These are phyloP conservation scores for Nipponacmea schrenckii DNA, from an alignment of 2,888 invertebrate species.

Conservation along the genomic window DNA sequence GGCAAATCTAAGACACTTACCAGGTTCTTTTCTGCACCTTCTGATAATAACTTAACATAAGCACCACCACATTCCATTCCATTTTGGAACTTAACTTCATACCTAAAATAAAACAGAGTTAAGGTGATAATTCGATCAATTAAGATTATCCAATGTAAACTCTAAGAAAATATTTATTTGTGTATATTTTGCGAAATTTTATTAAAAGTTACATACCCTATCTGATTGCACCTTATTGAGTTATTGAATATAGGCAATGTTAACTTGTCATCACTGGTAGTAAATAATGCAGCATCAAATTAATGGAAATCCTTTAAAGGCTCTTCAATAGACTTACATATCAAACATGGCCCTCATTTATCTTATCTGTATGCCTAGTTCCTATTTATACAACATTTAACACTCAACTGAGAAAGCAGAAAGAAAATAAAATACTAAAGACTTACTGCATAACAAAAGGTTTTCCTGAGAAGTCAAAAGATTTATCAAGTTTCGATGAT, in stretches of 20 bases:
- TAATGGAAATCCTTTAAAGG: not conserved
- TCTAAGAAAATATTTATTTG: no score
- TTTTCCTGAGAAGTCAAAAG: slow-evolving; percentile 86
- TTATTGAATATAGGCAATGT: no score
- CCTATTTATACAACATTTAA: no score
- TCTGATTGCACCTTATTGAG: no score
- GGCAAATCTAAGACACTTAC: slow-evolving; percentile 42
- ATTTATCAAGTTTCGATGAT: slow-evolving; percentile 79
- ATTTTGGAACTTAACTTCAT: slow-evolving; percentile 81
- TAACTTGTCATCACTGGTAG: no score
- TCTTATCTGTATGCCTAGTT: no score
- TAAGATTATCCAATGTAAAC: no score
- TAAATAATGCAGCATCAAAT: not conserved
- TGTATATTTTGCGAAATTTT: no score
- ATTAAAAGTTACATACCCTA: no score
- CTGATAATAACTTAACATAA: slow-evolving; percentile 91
- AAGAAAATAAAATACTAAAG: not conserved
- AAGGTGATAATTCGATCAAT: not conserved
- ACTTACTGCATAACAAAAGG: slow-evolving; percentile 88
- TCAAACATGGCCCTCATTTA: no score
- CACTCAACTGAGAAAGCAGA: no score
- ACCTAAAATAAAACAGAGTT: slow-evolving; percentile 56
- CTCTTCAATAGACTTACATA: not conserved
- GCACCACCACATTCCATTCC: slow-evolving; percentile 99
- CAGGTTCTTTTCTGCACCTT: slow-evolving; percentile 77